These are phyloP conservation scores for Mandrillus leucophaeus DNA, from an alignment of 2,113 vertebrate species.

Conservation along the genomic window DNA sequence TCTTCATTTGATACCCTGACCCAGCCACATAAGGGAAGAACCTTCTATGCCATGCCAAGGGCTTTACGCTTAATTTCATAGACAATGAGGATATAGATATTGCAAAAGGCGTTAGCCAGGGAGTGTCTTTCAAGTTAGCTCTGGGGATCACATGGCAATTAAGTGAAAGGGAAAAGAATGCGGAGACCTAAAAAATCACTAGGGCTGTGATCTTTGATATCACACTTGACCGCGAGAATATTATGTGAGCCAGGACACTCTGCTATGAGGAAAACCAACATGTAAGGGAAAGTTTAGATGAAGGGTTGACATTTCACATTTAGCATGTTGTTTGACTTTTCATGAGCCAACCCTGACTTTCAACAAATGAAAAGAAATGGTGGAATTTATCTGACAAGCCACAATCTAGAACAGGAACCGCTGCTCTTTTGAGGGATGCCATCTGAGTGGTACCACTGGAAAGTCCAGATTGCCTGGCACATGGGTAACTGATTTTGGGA, in stretches of 20 bases:
- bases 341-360: not conserved
- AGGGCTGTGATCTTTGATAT: constrained; percentile 1
- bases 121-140: not conserved
- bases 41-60: not conserved
- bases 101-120: not conserved
- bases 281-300: not conserved
- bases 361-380: not conserved
- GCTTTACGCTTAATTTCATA: not conserved
- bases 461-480: not conserved
- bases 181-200: not conserved
- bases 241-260: not conserved
- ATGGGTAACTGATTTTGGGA: not conserved
- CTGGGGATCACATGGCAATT: not conserved
- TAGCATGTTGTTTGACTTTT: not conserved
- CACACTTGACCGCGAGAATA: not conserved
- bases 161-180: not conserved
- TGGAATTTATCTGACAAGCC: not conserved
- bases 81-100: not conserved
- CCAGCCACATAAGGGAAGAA: not conserved
- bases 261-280: constrained; percentile 41
- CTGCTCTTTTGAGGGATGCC: not conserved
- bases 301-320: not conserved
- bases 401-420: not conserved
- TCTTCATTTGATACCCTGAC: not conserved
- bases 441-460: not conserved